Evolutionary conservation across 2,888 invertebrate species (phyloP).

Genomic region (Monoplex corrugatus): DNA sequence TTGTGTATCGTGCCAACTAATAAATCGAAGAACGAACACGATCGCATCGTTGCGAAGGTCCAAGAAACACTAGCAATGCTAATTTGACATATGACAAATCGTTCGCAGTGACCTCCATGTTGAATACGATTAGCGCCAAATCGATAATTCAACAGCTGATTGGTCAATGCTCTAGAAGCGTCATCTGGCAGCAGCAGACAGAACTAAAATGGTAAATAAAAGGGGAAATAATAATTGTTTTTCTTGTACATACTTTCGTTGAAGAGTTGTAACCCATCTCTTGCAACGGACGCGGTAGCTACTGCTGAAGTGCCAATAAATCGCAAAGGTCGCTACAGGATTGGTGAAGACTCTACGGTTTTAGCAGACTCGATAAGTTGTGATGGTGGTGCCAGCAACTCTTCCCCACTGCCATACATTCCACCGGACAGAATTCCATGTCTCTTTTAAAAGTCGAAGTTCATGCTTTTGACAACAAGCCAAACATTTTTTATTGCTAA

Average conservation of each 20-base stretch:
- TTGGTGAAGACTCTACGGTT: too few species aligned
- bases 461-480: too few species aligned
- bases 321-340: too few species aligned
- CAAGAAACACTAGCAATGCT: constrained; percentile 57
- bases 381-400: too few species aligned
- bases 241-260: background rate
- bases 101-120: constrained; percentile 61
- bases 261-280: constrained; percentile 5
- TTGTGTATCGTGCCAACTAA: constrained; percentile 35
- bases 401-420: too few species aligned
- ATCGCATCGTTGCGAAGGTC: constrained; percentile 31
- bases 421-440: too few species aligned
- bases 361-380: too few species aligned
- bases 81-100: constrained; percentile 58
- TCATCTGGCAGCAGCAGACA: constrained; percentile 52
- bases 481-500: too few species aligned
- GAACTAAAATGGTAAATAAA: constrained; percentile 58
- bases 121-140: constrained; percentile 68
- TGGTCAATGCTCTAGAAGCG: constrained; percentile 57
- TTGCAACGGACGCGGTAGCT: too few species aligned
- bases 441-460: too few species aligned
- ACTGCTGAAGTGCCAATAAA: too few species aligned
- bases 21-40: constrained; percentile 14
- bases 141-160: constrained; percentile 63
- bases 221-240: constrained; percentile 36